Evolutionary conservation across 2,888 invertebrate genomes (phyloP).

Genomic region (Plemyria rubiginata): DNA sequence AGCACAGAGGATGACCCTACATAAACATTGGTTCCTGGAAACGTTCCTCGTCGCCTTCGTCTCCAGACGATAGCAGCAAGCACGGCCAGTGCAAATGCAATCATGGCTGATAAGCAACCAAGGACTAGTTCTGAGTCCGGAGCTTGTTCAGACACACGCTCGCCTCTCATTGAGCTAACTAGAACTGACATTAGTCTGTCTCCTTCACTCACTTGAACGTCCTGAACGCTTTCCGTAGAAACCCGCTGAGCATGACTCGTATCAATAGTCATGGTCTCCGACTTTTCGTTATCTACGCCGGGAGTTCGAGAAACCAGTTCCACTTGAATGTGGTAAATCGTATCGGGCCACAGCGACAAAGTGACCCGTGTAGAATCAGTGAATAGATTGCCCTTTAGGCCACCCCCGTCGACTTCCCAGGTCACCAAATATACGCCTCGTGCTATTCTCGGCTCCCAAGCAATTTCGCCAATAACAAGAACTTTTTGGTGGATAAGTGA

Average conservation of each 20-base stretch:
- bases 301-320: slow-evolving; percentile 86
- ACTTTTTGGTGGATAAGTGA: slow-evolving; percentile 90
- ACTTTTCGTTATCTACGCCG: slow-evolving; percentile 86
- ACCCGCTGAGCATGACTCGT: slow-evolving; percentile 87
- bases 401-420: slow-evolving; percentile 93
- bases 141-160: slow-evolving; percentile 79
- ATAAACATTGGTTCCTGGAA: slow-evolving; percentile 85
- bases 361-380: slow-evolving; percentile 92
- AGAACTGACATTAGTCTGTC: slow-evolving; percentile 86
- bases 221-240: slow-evolving; percentile 87
- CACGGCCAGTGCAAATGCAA: slow-evolving; percentile 78
- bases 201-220: slow-evolving; percentile 84
- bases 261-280: slow-evolving; percentile 87
- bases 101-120: slow-evolving; percentile 85
- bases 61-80: slow-evolving; percentile 83
- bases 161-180: slow-evolving; percentile 86
- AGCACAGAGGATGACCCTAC: slow-evolving; percentile 86
- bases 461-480: slow-evolving; percentile 88
- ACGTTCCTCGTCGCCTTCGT: slow-evolving; percentile 82
- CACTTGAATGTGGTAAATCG: slow-evolving; percentile 92
- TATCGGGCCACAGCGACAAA: slow-evolving; percentile 92
- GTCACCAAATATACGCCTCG: slow-evolving; percentile 91
- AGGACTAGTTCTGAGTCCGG: slow-evolving; percentile 85
- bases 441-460: slow-evolving; percentile 88
- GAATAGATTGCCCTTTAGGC: slow-evolving; percentile 91